Conservation (phyloP, 2,888 invertebrate genomes). For the Ommatoiulus sabulosus region DNA sequence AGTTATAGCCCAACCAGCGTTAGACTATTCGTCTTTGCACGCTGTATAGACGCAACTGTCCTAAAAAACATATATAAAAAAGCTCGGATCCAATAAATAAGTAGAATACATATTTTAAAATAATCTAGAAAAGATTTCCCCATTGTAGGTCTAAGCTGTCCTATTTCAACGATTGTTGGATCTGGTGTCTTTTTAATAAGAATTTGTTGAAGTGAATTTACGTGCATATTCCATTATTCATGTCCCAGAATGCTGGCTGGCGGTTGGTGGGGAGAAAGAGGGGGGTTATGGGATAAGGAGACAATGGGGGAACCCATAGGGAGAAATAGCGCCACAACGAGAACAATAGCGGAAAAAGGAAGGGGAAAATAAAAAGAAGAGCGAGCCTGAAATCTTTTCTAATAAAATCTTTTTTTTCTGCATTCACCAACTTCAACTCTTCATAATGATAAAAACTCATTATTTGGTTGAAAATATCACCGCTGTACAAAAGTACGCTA, state of each 20-base stretch:
- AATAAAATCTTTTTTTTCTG: background rate
- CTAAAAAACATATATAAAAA: background rate
- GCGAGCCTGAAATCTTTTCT: conserved; percentile 25
- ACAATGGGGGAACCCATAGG: conserved; percentile 36
- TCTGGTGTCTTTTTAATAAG: conserved; percentile 39
- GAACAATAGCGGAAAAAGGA: background rate
- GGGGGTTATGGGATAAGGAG: background rate
- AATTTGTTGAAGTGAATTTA: conserved; percentile 44
- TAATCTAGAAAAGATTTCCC: conserved; percentile 40
- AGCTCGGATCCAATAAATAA: conserved; percentile 35
- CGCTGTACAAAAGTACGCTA: background rate
- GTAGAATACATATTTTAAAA: conserved; percentile 5
- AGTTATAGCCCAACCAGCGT: background rate
- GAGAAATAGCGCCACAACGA: conserved; percentile 14
- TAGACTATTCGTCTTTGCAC: background rate
- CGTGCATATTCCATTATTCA: conserved; percentile 48
- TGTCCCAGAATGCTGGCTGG: conserved; percentile 18
- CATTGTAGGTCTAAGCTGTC: conserved; percentile 31
- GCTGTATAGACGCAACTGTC: background rate
- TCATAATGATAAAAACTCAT: background rate
- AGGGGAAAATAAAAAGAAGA: background rate
- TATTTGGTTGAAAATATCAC: background rate
- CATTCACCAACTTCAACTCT: background rate
- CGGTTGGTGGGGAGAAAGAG: background rate
- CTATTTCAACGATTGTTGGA: conserved; percentile 30